Percentiles rank a stretch among this genome's conserved stretches.
phyloP scores from a whole-genome alignment of 1,140 invertebrate genomes.

The Camponotus vicinus region DNA sequence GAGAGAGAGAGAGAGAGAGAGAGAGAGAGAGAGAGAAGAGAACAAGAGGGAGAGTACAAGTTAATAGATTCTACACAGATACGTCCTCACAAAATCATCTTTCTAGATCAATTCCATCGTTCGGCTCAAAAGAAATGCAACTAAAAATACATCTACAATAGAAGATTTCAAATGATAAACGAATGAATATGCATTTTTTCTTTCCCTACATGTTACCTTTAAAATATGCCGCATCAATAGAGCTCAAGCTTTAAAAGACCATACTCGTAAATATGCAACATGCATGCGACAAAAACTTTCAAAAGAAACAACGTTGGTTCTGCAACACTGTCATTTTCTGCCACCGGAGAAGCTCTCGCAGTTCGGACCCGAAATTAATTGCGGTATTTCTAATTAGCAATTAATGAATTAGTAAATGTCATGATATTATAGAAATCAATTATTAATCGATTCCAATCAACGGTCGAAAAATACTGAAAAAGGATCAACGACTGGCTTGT shows the following conservation, averaged over 20 bases:
- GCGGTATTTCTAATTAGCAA: slow-evolving; percentile 33
- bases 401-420: slow-evolving; percentile 17
- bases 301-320: neutral
- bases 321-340: neutral
- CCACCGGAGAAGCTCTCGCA: neutral
- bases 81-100: neutral
- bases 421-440: slow-evolving; percentile 43
- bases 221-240: slow-evolving; percentile 22
- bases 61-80: slow-evolving; percentile 25
- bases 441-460: slow-evolving; percentile 40
- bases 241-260: slow-evolving; percentile 43
- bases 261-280: slow-evolving; percentile 57
- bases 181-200: slow-evolving; percentile 50
- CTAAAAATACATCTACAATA: slow-evolving; percentile 15
- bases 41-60: neutral
- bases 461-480: neutral
- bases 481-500: neutral
- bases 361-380: slow-evolving; percentile 28
- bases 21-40: too few relatives aligned
- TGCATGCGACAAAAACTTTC: neutral
- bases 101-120: slow-evolving; percentile 6
- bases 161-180: slow-evolving; percentile 13
- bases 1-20: too few relatives aligned
- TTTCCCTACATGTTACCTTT: slow-evolving; percentile 12
- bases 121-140: neutral